Conservation (phyloP, 2,888 invertebrate genomes). For the Cepaea hortensis region DNA sequence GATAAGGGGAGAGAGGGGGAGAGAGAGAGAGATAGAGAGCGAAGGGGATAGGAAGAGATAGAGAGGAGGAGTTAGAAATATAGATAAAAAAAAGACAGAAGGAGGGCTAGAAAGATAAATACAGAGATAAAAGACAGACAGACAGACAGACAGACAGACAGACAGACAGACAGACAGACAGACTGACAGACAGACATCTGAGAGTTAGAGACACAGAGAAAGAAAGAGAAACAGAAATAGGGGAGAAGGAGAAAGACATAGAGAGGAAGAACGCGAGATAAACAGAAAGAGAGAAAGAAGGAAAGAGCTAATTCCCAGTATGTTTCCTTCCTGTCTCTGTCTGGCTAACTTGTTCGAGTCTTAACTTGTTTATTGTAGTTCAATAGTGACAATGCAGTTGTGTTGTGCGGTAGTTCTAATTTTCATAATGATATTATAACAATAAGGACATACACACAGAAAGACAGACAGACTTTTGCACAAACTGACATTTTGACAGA, state of each 20-base stretch:
- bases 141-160: constrained; percentile 22
- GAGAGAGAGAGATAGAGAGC: neutral
- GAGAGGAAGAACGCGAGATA: neutral
- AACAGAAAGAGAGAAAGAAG: neutral
- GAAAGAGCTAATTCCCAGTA: neutral
- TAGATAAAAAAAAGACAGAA: neutral
- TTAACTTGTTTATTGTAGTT: too few species aligned
- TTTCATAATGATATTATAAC: too few species aligned
- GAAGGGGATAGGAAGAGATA: neutral
- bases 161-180: constrained; percentile 24
- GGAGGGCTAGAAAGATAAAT: neutral
- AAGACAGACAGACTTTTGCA: neutral
- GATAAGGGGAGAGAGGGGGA: too few species aligned
- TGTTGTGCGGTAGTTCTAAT: too few species aligned
- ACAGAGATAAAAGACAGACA: neutral
- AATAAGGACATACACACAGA: neutral
- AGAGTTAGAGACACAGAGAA: neutral
- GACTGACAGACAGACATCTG: neutral
- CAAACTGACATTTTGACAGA: too few species aligned
- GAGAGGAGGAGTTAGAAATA: neutral
- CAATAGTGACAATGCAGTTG: too few species aligned
- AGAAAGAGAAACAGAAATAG: neutral
- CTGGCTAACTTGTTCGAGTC: too few species aligned
- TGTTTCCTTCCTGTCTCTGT: too few species aligned
- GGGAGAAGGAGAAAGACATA: neutral